phyloP scores from a whole-genome alignment of 2,888 invertebrate genomes.

The Epinotia demarniana region DNA sequence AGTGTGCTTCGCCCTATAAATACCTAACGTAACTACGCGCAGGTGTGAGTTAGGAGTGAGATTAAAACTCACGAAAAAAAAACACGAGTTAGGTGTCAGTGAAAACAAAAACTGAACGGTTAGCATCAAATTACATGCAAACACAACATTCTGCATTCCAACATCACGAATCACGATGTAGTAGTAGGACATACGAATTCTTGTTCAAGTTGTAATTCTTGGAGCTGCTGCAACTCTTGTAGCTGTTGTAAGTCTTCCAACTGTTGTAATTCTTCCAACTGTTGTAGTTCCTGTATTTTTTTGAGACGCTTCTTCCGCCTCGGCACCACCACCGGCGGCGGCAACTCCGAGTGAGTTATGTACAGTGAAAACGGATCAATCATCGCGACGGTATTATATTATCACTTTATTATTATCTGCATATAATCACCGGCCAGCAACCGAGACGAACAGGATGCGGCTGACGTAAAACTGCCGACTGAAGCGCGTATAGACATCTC shows the following conservation, averaged over 20 bases:
- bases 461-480: conserved; percentile 64
- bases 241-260: conserved; percentile 52
- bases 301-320: conserved; percentile 79
- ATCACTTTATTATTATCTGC: conserved; percentile 56
- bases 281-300: conserved; percentile 68
- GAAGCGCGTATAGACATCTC: conserved; percentile 60
- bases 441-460: conserved; percentile 64
- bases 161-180: conserved; percentile 38
- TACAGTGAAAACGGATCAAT: conserved; percentile 81
- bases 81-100: conserved; percentile 25
- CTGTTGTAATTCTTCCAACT: conserved; percentile 52
- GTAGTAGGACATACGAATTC: conserved; percentile 39
- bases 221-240: conserved; percentile 21
- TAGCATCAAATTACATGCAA: conserved; percentile 37
- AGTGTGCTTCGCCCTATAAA: conserved; percentile 6
- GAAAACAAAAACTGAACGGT: conserved; percentile 28
- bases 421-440: conserved; percentile 52
- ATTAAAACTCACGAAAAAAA: conserved; percentile 8
- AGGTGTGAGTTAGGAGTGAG: too few relatives aligned
- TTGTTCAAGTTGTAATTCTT: conserved; percentile 36
- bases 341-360: conserved; percentile 73
- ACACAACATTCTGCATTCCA: conserved; percentile 38
- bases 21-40: neutral
- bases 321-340: conserved; percentile 76
- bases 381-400: conserved; percentile 54